phyloP scores from a whole-genome alignment of 2,113 vertebrate species.

The Eclectus roratus region DNA sequence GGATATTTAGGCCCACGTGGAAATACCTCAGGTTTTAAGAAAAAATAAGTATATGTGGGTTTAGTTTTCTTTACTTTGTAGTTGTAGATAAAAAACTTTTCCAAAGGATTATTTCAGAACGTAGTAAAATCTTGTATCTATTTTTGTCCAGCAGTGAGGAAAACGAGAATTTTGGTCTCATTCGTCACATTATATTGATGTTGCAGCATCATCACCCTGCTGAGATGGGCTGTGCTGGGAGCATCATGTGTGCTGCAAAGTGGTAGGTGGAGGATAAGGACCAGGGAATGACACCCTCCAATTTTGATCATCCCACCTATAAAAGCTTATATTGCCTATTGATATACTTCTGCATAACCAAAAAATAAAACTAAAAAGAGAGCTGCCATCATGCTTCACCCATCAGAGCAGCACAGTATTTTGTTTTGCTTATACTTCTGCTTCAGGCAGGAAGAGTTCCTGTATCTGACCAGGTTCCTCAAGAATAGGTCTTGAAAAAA shows the following conservation, averaged over 20 bases:
- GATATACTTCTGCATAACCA: background rate
- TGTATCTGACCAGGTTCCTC: background rate
- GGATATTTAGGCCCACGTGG: background rate
- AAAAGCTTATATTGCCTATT: background rate
- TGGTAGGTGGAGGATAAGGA: background rate
- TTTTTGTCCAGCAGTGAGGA: background rate
- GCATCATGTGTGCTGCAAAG: fast-evolving
- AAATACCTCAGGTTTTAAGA: background rate
- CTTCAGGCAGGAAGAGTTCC: background rate
- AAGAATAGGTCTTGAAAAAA: background rate
- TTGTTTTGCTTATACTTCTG: background rate
- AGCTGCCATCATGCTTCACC: background rate
- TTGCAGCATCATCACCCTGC: background rate
- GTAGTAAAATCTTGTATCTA: background rate
- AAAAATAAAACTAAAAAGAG: background rate
- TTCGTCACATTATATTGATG: background rate
- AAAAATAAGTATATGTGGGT: background rate
- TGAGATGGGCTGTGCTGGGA: background rate
- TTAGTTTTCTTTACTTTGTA: background rate
- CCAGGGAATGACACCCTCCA: fast-evolving
- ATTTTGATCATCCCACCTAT: fast-evolving
- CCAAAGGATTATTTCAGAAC: background rate
- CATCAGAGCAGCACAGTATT: background rate
- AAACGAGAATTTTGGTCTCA: background rate
- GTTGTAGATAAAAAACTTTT: background rate